Percentiles rank a stretch among this genome's conserved stretches.
Evolutionary conservation across 2,888 invertebrate genomes (phyloP).

Genomic region (Leptopterna dolabrata): DNA sequence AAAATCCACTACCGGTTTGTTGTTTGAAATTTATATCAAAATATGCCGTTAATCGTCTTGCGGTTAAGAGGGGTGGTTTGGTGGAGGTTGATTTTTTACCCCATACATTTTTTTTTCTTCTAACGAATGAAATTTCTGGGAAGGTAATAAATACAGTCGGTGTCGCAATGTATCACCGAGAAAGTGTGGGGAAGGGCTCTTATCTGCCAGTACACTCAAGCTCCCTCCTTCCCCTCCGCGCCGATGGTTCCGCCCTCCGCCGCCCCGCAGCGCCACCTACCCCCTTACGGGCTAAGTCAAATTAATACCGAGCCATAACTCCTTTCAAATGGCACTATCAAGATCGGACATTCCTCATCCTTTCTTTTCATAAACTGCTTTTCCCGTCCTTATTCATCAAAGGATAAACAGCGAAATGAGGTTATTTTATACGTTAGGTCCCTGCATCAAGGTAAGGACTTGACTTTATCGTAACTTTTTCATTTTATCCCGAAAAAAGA

Average conservation of each 20-base stretch:
- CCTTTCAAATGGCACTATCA: slow-evolving; percentile 51
- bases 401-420: slow-evolving; percentile 45
- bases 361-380: slow-evolving; percentile 50
- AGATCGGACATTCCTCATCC: slow-evolving; percentile 50
- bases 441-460: neutral
- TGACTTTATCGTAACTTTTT: slow-evolving; percentile 16
- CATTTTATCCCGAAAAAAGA: neutral
- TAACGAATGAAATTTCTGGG: slow-evolving; percentile 57
- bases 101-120: slow-evolving; percentile 47
- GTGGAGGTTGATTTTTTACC: neutral
- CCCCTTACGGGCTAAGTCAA: slow-evolving; percentile 54
- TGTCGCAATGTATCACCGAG: slow-evolving; percentile 57
- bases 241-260: slow-evolving; percentile 16
- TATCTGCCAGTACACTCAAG: slow-evolving; percentile 48
- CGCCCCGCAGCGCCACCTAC: slow-evolving; percentile 29
- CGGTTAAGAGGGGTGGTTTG: neutral
- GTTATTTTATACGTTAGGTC: slow-evolving; percentile 30
- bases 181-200: slow-evolving; percentile 49
- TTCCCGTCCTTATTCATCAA: slow-evolving; percentile 44
- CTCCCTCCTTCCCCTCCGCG: neutral
- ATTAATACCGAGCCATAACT: slow-evolving; percentile 54
- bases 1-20: neutral
- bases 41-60: neutral
- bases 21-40: neutral
- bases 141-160: slow-evolving; percentile 58